phyloP scores from a whole-genome alignment of 2,888 invertebrate species.

The Sthenelais limicola region DNA sequence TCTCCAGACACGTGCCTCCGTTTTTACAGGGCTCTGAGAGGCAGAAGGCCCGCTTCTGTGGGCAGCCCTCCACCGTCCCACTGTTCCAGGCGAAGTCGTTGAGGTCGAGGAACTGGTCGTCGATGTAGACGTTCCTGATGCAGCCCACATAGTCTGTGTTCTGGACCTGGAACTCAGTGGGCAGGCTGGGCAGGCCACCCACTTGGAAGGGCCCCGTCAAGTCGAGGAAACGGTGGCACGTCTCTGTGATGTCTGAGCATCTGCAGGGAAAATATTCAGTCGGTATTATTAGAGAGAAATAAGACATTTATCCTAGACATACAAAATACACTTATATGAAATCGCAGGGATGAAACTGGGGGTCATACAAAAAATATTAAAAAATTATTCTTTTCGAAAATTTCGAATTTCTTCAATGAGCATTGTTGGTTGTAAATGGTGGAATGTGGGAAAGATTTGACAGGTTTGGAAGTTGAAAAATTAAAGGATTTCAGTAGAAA shows the following conservation, averaged over 20 bases:
- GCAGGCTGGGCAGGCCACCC: constrained; percentile 85
- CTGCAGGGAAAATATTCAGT: constrained; percentile 61
- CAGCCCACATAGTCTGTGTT: constrained; percentile 87
- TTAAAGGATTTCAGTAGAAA: no score
- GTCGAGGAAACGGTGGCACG: constrained; percentile 84
- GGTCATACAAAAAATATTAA: no score
- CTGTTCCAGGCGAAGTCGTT: constrained; percentile 74
- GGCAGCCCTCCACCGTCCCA: constrained; percentile 81
- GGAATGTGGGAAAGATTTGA: no score
- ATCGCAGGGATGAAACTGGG: no score
- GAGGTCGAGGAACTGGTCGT: constrained; percentile 88
- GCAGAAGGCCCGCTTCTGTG: constrained; percentile 87
- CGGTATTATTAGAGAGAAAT: no score
- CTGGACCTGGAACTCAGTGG: constrained; percentile 62
- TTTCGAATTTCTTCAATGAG: no score
- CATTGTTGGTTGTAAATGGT: no score
- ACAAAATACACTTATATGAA: no score
- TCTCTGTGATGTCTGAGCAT: constrained; percentile 74
- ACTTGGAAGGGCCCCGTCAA: constrained; percentile 91
- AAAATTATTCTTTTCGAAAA: no score
- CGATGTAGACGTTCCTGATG: constrained; percentile 89
- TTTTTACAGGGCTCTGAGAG: constrained; percentile 89
- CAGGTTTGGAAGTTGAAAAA: no score
- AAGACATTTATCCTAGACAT: no score
- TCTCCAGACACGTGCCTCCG: constrained; percentile 88